A percentile compares a stretch with the other conserved stretches of the same genome.
Conservation (phyloP, 2,888 invertebrate genomes). For the Calliopum simillimum region DNA sequence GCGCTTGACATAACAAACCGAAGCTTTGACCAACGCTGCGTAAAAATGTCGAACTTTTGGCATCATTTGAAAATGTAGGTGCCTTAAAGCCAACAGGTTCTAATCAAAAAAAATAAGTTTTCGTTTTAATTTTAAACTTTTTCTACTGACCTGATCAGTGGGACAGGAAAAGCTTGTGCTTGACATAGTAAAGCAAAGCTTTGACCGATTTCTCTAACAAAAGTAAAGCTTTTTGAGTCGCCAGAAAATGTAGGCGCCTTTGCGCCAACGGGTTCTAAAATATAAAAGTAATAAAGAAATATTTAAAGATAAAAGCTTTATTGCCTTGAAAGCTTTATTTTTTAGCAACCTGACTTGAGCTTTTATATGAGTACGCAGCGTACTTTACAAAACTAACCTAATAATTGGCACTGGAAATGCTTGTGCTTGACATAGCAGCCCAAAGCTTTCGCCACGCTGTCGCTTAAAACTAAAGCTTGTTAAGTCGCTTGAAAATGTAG, state of each 20-base stretch:
- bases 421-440: constrained; percentile 71
- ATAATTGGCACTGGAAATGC: constrained; percentile 62
- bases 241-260: constrained; percentile 72
- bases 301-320: background rate
- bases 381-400: constrained; percentile 47
- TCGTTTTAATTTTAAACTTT: background rate
- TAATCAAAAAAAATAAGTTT: constrained; percentile 46
- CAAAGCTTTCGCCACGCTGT: constrained; percentile 59
- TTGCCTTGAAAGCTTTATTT: background rate
- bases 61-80: constrained; percentile 69
- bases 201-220: constrained; percentile 66
- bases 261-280: constrained; percentile 72
- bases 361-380: background rate
- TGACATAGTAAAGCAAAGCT: constrained; percentile 75
- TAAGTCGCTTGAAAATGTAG: constrained; percentile 66
- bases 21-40: constrained; percentile 19
- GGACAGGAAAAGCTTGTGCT: constrained; percentile 79
- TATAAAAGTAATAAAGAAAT: constrained; percentile 9
- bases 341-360: constrained; percentile 15
- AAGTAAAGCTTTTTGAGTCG: constrained; percentile 72
- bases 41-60: constrained; percentile 69
- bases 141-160: constrained; percentile 74
- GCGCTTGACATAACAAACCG: constrained; percentile 76
- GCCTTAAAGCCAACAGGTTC: constrained; percentile 70
- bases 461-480: constrained; percentile 62